phyloP scores from a whole-genome alignment of 2,113 vertebrate genomes.

The Montifringilla adamsi region DNA sequence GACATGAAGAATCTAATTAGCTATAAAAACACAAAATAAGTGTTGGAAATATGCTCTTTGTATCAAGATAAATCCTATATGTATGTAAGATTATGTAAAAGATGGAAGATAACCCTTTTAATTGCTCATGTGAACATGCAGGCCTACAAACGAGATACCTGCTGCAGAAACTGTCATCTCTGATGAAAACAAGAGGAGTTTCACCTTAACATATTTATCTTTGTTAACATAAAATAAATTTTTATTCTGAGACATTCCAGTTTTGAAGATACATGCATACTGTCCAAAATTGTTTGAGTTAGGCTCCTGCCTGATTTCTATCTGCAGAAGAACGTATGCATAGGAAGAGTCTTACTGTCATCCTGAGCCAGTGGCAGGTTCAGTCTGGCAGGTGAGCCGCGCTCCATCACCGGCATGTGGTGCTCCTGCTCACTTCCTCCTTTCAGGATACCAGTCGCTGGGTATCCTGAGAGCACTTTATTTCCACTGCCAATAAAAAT shows the following conservation, averaged over 20 bases:
- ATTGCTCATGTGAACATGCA: not conserved
- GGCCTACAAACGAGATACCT: not conserved
- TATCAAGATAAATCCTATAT: not conserved
- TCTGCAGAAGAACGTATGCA: not conserved
- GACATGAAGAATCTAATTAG: not conserved
- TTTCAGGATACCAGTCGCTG: constrained; percentile 18
- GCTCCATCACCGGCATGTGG: not conserved
- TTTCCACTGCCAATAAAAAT: constrained; percentile 55
- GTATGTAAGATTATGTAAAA: not conserved
- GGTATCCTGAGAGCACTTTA: not conserved
- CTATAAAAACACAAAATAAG: not conserved
- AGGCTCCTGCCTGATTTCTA: not conserved
- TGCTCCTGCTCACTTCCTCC: constrained; percentile 35
- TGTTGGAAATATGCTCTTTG: not conserved
- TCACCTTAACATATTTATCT: not conserved
- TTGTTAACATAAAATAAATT: not conserved
- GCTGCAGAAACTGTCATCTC: not conserved
- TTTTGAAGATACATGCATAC: not conserved
- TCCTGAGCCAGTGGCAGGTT: constrained; percentile 62
- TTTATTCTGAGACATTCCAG: not conserved
- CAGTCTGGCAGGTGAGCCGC: not conserved
- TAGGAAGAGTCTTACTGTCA: constrained; percentile 5
- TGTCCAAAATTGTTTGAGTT: not conserved
- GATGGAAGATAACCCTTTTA: not conserved
- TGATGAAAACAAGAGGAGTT: not conserved